A percentile compares a stretch with the other conserved stretches of the same genome.
Conservation (phyloP, 2,797 vertebrate genomes). For the Eulemur albifrons region DNA sequence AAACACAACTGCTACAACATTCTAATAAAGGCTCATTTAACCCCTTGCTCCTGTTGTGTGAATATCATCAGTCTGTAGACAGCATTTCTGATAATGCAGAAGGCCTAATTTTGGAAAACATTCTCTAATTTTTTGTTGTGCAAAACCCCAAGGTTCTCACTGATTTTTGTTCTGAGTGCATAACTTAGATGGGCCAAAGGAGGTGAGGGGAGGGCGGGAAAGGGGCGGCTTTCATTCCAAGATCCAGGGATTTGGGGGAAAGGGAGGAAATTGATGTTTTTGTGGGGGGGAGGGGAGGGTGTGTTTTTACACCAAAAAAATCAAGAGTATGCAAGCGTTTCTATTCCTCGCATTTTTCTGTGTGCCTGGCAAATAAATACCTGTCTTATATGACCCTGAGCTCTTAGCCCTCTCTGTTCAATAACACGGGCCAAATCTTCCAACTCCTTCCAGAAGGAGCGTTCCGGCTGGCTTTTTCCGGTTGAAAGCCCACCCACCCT, state of each 20-base stretch:
- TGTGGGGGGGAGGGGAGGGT: neutral
- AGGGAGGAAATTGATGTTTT: neutral
- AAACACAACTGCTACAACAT: slow-evolving; percentile 60
- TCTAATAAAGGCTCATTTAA: slow-evolving; percentile 88
- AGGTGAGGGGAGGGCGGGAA: neutral
- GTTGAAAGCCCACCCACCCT: neutral
- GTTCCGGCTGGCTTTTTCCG: neutral
- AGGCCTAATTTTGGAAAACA: slow-evolving; percentile 67
- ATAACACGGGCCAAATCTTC: slow-evolving; percentile 54
- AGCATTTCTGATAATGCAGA: slow-evolving; percentile 63
- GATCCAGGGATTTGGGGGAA: slow-evolving; percentile 23
- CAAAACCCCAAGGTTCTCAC: slow-evolving; percentile 69
- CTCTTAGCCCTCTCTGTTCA: slow-evolving; percentile 59
- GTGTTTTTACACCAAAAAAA: slow-evolving; percentile 77
- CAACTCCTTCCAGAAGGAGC: neutral
- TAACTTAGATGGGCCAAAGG: slow-evolving; percentile 62
- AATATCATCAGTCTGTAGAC: slow-evolving; percentile 74
- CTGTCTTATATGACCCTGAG: slow-evolving; percentile 39
- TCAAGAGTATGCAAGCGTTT: slow-evolving; percentile 65
- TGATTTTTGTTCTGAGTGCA: slow-evolving; percentile 65
- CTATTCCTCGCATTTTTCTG: slow-evolving; percentile 58
- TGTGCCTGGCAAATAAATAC: slow-evolving; percentile 72
- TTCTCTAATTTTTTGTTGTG: slow-evolving; percentile 70
- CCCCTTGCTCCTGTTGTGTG: slow-evolving; percentile 81
- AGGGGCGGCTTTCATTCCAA: slow-evolving; percentile 66